Percentiles rank a stretch among this genome's conserved stretches.
phyloP scores from a whole-genome alignment of 2,888 invertebrate genomes.

The Lutraria lutraria region DNA sequence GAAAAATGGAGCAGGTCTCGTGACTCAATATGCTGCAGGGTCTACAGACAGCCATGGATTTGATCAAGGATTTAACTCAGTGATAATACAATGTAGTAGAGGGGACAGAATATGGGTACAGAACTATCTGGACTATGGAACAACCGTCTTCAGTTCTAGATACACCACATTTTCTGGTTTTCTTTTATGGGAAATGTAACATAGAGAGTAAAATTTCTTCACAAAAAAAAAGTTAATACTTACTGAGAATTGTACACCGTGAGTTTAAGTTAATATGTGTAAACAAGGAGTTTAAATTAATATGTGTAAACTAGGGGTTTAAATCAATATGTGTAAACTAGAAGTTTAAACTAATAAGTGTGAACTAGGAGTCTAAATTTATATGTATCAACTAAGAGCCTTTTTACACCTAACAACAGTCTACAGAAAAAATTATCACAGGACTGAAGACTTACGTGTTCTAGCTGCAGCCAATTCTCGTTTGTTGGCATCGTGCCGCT shows the following conservation, averaged over 20 bases:
- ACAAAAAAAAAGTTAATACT: neutral
- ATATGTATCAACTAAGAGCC: no score
- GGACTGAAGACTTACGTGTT: constrained; percentile 75
- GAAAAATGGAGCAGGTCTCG: constrained; percentile 2
- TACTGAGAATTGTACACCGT: neutral
- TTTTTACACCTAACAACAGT: no score
- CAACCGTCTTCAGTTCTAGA: neutral
- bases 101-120: constrained; percentile 27
- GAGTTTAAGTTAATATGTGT: no score
- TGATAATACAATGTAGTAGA: neutral
- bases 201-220: neutral
- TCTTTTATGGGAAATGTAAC: constrained; percentile 15
- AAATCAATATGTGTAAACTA: no score
- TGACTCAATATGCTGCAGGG: constrained; percentile 5
- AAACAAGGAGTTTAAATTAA: no score
- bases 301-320: no score
- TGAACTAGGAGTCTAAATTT: no score
- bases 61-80: constrained; percentile 37
- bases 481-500: constrained; percentile 84
- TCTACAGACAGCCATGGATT: constrained; percentile 23
- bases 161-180: constrained; percentile 31
- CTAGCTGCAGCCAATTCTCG: constrained; percentile 84
- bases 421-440: neutral
- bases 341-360: no score
- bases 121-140: neutral